phyloP scores from a whole-genome alignment of 2,888 invertebrate genomes.

The Hyppa rectilinea region DNA sequence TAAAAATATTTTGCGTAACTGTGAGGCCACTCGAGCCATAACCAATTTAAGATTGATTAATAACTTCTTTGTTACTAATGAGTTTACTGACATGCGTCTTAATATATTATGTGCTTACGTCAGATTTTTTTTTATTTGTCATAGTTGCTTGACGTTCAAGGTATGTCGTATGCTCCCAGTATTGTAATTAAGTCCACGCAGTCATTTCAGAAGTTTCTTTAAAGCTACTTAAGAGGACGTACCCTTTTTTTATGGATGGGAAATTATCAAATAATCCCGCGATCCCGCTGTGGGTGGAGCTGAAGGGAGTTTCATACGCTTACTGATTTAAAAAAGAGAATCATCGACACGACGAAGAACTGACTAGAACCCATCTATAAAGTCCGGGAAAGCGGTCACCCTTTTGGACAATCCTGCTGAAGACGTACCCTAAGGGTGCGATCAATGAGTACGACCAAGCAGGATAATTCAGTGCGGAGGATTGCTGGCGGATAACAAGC shows the following conservation, averaged over 20 bases:
- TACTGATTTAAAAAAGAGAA: too few species aligned
- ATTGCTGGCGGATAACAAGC: background rate
- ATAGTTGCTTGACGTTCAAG: background rate
- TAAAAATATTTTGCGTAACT: constrained; percentile 55
- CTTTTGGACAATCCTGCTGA: too few species aligned
- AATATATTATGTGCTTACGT: constrained; percentile 17
- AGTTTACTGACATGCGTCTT: constrained; percentile 28
- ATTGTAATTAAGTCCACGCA: background rate
- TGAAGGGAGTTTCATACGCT: too few species aligned
- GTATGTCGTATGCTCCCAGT: background rate
- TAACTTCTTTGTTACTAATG: constrained; percentile 53
- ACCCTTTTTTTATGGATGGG: too few species aligned
- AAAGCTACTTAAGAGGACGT: background rate
- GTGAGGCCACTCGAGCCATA: constrained; percentile 42
- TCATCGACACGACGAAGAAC: too few species aligned
- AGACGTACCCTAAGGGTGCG: too few species aligned
- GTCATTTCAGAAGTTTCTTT: background rate
- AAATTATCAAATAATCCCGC: too few species aligned
- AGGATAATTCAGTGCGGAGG: background rate
- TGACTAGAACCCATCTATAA: too few species aligned
- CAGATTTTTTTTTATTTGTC: constrained; percentile 27
- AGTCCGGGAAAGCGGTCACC: too few species aligned
- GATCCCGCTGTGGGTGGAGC: too few species aligned
- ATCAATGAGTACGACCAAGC: background rate
- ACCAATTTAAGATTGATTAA: constrained; percentile 50